Evolutionary conservation across 2,113 vertebrate genomes (phyloP).

Genomic region (Tragelaphus strepsiceros): DNA sequence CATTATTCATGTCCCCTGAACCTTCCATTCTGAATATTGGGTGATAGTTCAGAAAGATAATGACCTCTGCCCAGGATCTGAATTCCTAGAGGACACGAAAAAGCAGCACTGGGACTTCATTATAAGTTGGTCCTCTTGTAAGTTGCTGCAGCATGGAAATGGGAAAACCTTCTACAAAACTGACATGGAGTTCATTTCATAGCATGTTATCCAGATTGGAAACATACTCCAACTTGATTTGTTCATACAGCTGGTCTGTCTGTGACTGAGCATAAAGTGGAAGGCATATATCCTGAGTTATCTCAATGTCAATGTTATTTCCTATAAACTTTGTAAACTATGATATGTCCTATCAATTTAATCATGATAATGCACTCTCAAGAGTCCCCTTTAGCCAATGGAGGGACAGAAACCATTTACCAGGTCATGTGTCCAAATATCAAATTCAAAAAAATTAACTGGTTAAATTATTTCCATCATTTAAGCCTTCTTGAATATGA

Average conservation of each 20-base stretch:
- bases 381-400: not conserved
- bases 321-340: not conserved
- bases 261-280: not conserved
- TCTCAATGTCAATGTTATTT: not conserved
- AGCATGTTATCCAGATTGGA: not conserved
- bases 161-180: conserved; percentile 33
- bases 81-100: conserved; percentile 62
- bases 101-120: conserved; percentile 42
- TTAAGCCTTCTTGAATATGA: not conserved
- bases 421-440: not conserved
- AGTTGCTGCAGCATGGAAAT: conserved; percentile 14
- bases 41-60: conserved; percentile 68
- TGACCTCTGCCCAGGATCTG: conserved; percentile 52
- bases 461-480: not conserved
- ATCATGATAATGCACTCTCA: not conserved
- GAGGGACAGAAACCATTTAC: not conserved
- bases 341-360: not conserved
- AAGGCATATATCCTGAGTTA: not conserved
- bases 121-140: conserved; percentile 43
- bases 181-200: conserved; percentile 15
- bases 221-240: not conserved
- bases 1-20: conserved; percentile 61
- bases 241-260: not conserved
- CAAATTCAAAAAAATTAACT: not conserved
- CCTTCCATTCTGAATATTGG: conserved; percentile 15